Percentiles rank a stretch among this genome's conserved stretches.
Conservation (phyloP, 2,113 vertebrate species). For the Ranitomeya variabilis region DNA sequence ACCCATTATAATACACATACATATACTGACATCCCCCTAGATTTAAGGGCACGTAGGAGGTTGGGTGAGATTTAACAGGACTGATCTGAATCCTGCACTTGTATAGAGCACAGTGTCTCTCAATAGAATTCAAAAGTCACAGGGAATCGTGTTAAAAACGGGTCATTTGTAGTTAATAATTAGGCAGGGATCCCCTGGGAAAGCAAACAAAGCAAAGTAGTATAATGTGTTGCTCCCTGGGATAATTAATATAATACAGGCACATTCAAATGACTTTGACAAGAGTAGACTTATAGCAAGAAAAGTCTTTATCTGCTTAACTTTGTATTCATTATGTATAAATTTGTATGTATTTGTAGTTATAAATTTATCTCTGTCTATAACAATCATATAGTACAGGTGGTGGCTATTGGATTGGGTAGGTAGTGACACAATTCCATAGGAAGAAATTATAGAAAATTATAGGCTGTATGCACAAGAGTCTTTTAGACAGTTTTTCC, state of each 20-base stretch:
- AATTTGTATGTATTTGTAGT: no score
- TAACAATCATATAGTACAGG: background rate
- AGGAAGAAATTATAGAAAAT: background rate
- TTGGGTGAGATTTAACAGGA: background rate
- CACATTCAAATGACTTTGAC: constrained; percentile 29
- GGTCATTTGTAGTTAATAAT: constrained; percentile 58
- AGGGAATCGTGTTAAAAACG: constrained; percentile 58
- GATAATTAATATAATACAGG: constrained; percentile 52
- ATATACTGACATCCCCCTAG: background rate
- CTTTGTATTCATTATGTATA: background rate
- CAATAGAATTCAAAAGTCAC: constrained; percentile 55
- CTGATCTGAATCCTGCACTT: constrained; percentile 30
- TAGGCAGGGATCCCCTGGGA: constrained; percentile 50
- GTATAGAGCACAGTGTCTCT: constrained; percentile 42
- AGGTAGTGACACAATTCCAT: background rate
- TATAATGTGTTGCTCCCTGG: constrained; percentile 48
- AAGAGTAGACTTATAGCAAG: constrained; percentile 1
- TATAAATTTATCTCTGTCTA: background rate
- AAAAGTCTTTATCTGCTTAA: constrained; percentile 8
- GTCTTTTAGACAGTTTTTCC: no score
- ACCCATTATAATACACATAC: background rate
- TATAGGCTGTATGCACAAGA: no score
- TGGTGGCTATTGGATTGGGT: background rate
- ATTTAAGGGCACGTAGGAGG: background rate
- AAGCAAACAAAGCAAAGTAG: constrained; percentile 54